These are phyloP conservation scores for Nyctereutes procyonoides DNA, from an alignment of 2,113 vertebrate species.

Conservation along the genomic window DNA sequence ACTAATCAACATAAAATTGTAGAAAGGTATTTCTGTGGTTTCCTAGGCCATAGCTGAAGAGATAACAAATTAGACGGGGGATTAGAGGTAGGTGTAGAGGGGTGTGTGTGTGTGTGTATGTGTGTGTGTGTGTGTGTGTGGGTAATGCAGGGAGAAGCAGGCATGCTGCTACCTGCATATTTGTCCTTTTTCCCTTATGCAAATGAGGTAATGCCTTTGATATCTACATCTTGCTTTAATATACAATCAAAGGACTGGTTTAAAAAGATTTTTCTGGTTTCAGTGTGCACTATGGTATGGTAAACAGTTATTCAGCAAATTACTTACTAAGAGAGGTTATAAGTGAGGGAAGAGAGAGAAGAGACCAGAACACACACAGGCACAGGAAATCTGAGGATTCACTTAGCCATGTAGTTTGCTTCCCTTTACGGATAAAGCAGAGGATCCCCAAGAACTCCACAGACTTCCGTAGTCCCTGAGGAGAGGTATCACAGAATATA, in stretches of 20 bases:
- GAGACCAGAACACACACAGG: background rate
- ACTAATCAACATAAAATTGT: background rate
- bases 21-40: background rate
- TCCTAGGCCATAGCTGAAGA: background rate
- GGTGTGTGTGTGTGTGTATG: background rate
- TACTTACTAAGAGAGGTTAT: background rate
- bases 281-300: background rate
- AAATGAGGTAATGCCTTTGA: background rate
- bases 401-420: background rate
- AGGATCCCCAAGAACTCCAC: background rate
- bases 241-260: background rate
- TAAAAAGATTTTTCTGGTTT: background rate
- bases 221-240: background rate
- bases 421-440: background rate
- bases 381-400: background rate
- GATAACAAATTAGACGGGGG: background rate
- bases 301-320: slow-evolving; percentile 6
- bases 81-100: background rate
- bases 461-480: background rate
- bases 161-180: background rate
- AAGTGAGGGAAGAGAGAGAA: background rate
- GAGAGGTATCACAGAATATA: background rate
- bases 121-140: background rate
- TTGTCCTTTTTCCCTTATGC: background rate
- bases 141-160: background rate